Base-by-base conservation (phyloP, 2,113 vertebrate species). In the Brienomyrus longianalis region DNA sequence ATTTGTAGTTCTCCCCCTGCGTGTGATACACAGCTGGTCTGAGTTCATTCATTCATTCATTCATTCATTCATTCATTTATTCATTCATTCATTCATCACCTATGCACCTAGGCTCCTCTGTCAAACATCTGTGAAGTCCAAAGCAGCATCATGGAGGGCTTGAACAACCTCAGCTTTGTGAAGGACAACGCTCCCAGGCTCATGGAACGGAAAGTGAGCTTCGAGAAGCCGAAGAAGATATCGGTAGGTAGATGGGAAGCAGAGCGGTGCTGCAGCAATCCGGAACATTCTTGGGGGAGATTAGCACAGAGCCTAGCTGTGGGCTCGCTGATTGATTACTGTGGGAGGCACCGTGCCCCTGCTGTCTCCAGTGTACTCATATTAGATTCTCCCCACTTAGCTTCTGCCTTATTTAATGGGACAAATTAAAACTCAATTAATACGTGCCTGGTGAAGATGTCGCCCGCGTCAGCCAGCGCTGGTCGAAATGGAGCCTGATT, bases 141-240 rank as follows among this genome's bases (percentile, higher is more conserved):
- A 90, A 96, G 94, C 93, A 96, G 93, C 92, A 96, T 98, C 90
- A 96, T 99, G 92, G 98, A 98, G 83, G 95, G 98, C 90, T 92
- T 99, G 92, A 97, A 97, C 86, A 97, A 95, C 93, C 93, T 99
- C 93, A 94, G 93, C 54, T 99, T 98, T 93, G 96, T 98, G 74
- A 99, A 97, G 91, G 98, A 99, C 47, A 98, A 97, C 80, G 96
- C 95, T 5, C 98, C 98, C 93, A 95, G 93, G 90, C 90, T 96
- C 83, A 98, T 98, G 93, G 98, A 99, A 92, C 95, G 97, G 89
- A 99, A 99, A 94, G 95, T 98, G 93, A 99, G 98, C 94, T 96
- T 98, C 91, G 98, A 99, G 93, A 98, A 95, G 93, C 93, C 94
- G 17, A 99, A 96, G 94, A 99, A 97, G 93, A 87, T 92, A 48